Percentiles rank a stretch among this genome's conserved stretches.
Conservation (phyloP, 2,797 vertebrate genomes). For the Triplophysa yarkandensis region DNA sequence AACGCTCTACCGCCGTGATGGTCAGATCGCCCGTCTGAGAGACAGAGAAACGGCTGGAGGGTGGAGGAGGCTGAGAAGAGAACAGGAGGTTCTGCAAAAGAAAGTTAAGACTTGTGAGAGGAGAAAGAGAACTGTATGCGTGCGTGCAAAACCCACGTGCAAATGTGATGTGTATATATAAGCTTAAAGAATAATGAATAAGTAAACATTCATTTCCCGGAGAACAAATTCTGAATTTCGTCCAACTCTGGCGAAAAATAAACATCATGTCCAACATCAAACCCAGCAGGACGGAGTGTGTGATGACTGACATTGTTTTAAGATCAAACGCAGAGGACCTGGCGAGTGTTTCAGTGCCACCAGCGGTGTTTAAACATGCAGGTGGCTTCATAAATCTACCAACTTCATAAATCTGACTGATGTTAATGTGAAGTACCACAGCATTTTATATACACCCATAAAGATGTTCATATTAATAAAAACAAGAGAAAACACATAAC, state of each 20-base stretch:
- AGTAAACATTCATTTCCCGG: not conserved
- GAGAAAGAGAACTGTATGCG: not conserved
- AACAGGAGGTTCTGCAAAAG: slow-evolving; percentile 89
- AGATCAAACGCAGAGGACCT: slow-evolving; percentile 6
- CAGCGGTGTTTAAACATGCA: slow-evolving; percentile 50
- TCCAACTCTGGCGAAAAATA: not conserved
- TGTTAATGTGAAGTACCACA: slow-evolving; percentile 9
- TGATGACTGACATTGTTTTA: not conserved
- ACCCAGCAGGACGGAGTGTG: not conserved
- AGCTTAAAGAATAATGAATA: not conserved
- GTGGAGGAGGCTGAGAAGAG: slow-evolving; percentile 94
- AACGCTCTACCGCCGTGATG: slow-evolving; percentile 89
- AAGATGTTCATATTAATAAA: not conserved
- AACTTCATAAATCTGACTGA: slow-evolving; percentile 50
- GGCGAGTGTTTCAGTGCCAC: slow-evolving; percentile 5
- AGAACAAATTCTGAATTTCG: not conserved
- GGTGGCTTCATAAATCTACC: slow-evolving; percentile 47
- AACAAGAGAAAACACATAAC: not conserved
- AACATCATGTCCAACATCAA: not conserved
- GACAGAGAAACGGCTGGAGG: slow-evolving; percentile 92
- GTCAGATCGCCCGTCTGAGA: slow-evolving; percentile 96
- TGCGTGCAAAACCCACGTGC: not conserved
- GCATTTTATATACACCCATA: slow-evolving; percentile 13
- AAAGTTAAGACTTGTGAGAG: not conserved
- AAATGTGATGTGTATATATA: not conserved